Base-by-base conservation (phyloP, 2,888 invertebrate species). In the Perdita meconis region DNA sequence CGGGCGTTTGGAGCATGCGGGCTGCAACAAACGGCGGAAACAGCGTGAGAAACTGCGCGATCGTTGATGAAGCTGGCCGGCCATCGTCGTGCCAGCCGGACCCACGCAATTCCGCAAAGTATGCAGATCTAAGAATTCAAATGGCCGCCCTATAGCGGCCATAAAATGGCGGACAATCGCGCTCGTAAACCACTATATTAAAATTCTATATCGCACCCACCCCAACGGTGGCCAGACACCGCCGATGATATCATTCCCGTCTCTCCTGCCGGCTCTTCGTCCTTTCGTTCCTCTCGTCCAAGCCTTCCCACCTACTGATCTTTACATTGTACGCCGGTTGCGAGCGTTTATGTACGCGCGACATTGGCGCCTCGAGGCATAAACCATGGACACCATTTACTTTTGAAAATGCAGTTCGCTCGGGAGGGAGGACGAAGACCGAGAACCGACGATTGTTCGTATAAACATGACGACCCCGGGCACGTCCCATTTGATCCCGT, bases 51-150 rank as follows among this genome's bases (percentile, higher is more conserved):
- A 63, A 50, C 30, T 55, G 64, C 60, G 50, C 42, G 60, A 44
- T 78, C 65, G 77, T 80, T 72, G 78, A 78, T 63, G 70, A 53
- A 30, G 57, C 44, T 59, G 60, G 71, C 10, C 63, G 55, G 57
- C 70, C 75, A 76, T 82, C 84, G 73, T 80, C 78, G 76, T 82
- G 80, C 78, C 80, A 77, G 74, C 72, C 81, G 81, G 82, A 85
- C 90, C 19, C 86, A 87, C 89, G 90, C 91, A 90, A 91, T 92
- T 91, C 89, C 89, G 88, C 89, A 87, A 91, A 91, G 89, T 91
- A 92, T 91, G 91, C 91, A 92, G 91, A 92, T 92, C 92, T 91
- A 91, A 92, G 92, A 92, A 92, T 92, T 92, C 89, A 92, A 92
- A 92, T 92, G 91, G 90, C 89, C 86, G 88, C 83, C 88, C 91